Percentiles rank a stretch among this genome's conserved stretches.
Conservation (phyloP, 2,113 vertebrate genomes). For the Fulmarus glacialis region DNA sequence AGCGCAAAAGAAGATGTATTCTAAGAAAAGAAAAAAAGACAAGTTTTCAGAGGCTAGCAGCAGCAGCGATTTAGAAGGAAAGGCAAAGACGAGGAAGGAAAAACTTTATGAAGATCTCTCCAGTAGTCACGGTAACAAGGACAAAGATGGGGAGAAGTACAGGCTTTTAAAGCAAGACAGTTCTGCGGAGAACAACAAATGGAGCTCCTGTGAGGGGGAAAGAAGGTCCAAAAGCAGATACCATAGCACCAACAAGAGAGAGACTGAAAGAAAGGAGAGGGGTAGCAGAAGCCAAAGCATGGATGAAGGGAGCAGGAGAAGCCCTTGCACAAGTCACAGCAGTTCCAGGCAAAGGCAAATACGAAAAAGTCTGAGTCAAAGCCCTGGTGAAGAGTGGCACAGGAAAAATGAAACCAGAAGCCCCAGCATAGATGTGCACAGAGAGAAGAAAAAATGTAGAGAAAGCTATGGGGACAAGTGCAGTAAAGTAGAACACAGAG, state of each 20-base stretch:
- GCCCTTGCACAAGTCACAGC: slow-evolving; percentile 46
- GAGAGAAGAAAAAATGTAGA: slow-evolving; percentile 13
- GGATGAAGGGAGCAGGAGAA: slow-evolving; percentile 53
- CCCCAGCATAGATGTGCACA: background rate
- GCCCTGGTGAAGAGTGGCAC: slow-evolving; percentile 13
- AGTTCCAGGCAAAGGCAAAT: slow-evolving; percentile 63
- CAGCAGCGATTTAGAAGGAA: slow-evolving; percentile 76
- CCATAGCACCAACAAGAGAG: slow-evolving; percentile 53
- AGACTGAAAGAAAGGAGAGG: slow-evolving; percentile 55
- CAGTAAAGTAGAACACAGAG: background rate
- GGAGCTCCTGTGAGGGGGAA: slow-evolving; percentile 64
- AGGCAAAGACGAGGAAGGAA: slow-evolving; percentile 73
- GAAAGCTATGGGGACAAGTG: background rate
- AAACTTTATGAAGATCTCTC: slow-evolving; percentile 70
- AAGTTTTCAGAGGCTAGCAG: slow-evolving; percentile 77
- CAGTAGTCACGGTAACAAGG: slow-evolving; percentile 70
- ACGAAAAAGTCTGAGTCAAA: slow-evolving; percentile 62
- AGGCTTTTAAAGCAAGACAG: slow-evolving; percentile 56
- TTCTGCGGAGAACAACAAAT: slow-evolving; percentile 62
- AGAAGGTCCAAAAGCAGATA: slow-evolving; percentile 74
- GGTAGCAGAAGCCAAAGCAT: slow-evolving; percentile 69
- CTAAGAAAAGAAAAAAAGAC: slow-evolving; percentile 79
- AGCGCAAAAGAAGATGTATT: slow-evolving; percentile 78
- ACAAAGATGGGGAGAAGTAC: slow-evolving; percentile 62
- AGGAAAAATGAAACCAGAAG: slow-evolving; percentile 37